These are phyloP conservation scores for Phenganax stokvisi DNA, from an alignment of 92 coral and sea anemone species.

Conservation along the genomic window DNA sequence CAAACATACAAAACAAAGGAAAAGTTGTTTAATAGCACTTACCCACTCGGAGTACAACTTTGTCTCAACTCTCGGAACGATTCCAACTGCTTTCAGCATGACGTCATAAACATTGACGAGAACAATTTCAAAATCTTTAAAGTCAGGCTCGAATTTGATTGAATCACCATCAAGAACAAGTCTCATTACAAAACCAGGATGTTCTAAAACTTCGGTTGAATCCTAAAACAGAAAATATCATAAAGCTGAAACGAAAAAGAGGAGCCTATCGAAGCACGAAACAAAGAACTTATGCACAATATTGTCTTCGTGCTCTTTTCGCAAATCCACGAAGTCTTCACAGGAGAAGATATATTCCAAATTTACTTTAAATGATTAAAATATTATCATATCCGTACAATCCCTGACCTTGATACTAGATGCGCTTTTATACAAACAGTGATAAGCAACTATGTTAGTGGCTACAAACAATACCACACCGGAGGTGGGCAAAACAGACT, in stretches of 20 bases:
- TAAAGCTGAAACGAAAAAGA: no score
- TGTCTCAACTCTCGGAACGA: slow-evolving; percentile 95
- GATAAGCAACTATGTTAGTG: no score
- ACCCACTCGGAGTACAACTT: slow-evolving; percentile 98
- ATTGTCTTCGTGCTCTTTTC: no score
- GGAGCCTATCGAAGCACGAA: no score
- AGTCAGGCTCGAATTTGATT: slow-evolving; percentile 95
- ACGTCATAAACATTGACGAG: slow-evolving; percentile 92
- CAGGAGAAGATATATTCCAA: no score
- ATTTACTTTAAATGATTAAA: no score
- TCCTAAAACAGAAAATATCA: slow-evolving; percentile 43
- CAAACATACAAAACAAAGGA: background rate
- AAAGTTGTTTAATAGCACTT: slow-evolving; percentile 18
- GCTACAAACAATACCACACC: slow-evolving; percentile 35
- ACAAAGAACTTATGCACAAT: no score
- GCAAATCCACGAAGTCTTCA: no score
- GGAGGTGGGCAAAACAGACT: slow-evolving; percentile 87
- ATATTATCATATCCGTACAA: no score
- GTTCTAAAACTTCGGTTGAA: slow-evolving; percentile 85
- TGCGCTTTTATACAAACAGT: no score
- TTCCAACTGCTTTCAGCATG: slow-evolving; percentile 93
- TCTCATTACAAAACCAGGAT: slow-evolving; percentile 94
- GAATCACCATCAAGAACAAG: slow-evolving; percentile 93
- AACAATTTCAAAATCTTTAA: slow-evolving; percentile 96
- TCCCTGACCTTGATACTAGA: no score